A percentile compares a stretch with the other conserved stretches of the same genome.
Evolutionary conservation across 2,113 vertebrate genomes (phyloP).

Genomic region (Eublepharis macularius): DNA sequence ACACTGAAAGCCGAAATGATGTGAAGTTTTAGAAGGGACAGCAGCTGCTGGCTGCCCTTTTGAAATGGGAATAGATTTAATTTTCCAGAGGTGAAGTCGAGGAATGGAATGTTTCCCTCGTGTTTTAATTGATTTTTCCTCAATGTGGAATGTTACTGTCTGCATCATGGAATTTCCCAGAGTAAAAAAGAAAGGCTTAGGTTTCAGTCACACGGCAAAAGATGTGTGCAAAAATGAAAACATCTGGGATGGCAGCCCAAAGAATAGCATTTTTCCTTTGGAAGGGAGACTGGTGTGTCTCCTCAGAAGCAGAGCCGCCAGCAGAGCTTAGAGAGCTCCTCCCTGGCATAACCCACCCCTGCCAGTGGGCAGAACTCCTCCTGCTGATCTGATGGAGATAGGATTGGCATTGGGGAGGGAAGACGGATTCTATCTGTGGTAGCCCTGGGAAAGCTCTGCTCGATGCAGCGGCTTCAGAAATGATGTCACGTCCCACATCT

Average conservation of each 20-base stretch:
- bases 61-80: neutral
- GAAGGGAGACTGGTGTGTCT: neutral
- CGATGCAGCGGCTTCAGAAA: too few relatives aligned
- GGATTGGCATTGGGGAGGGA: too few relatives aligned
- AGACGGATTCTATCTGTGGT: too few relatives aligned
- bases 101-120: neutral
- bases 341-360: too few relatives aligned
- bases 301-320: neutral
- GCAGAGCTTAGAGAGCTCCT: too few relatives aligned
- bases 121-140: slow-evolving; percentile 18
- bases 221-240: neutral
- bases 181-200: neutral
- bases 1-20: neutral
- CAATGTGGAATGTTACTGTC: neutral
- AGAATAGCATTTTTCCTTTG: neutral
- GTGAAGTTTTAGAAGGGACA: neutral
- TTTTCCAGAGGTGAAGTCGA: neutral
- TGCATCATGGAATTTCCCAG: neutral
- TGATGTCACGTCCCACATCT: too few relatives aligned
- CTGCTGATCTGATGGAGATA: too few relatives aligned
- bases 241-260: neutral
- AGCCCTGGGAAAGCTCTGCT: too few relatives aligned
- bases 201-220: neutral
- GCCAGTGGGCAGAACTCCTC: too few relatives aligned
- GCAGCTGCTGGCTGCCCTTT: neutral